Evolutionary conservation across 2,113 vertebrate genomes (phyloP), one percentile per base, ranked within the genome.

Genomic region (Chlamydotis undulata): DNA sequence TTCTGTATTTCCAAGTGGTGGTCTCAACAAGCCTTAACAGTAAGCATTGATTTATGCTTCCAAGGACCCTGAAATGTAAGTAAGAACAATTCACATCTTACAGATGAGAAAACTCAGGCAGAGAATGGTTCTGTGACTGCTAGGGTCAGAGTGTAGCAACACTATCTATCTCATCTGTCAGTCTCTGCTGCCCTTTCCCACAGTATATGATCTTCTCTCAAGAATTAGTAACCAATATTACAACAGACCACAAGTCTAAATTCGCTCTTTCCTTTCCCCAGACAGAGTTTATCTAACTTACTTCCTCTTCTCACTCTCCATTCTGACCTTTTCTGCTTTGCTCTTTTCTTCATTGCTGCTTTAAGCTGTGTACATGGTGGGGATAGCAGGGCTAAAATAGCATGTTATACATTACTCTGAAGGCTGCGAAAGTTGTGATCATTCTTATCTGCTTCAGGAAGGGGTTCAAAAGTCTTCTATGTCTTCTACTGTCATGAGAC

Each of bases 151-250:
- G 55, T 22, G 47, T 24, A 83, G 91, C 90, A 88, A n/a, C 28
- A 55, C 13, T 74, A 77, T 83, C 83, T 83, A 52, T 85, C 70
- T 86, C 37, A 60, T 73, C 78, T 90, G 75, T 80, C 94, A 80
- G 8, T 80, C 90, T 83, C 67, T 81, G 63, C 79, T 96, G 83
- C 87, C 87, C 87, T 96, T 96, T 94, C 77, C 26, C 59, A 83
- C 23, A 93, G 35, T 70, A 49, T 52, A 55, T 47, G 57, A 93
- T 93, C 69, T 78, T 87, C 80, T 77, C 50, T 91, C 59, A 79
- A 80, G 63, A 94, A 96, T 92, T 93, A 95, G 90, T 92, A 95
- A 74, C 70, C 33, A 85, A 85, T 87, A 94, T 56, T 85, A 89
- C 23, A 70, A 88, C 23, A 80, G 43, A 77, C 78, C 61, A 80